Base-by-base conservation (phyloP, 2,113 vertebrate genomes). In the Dromaius novaehollandiae region DNA sequence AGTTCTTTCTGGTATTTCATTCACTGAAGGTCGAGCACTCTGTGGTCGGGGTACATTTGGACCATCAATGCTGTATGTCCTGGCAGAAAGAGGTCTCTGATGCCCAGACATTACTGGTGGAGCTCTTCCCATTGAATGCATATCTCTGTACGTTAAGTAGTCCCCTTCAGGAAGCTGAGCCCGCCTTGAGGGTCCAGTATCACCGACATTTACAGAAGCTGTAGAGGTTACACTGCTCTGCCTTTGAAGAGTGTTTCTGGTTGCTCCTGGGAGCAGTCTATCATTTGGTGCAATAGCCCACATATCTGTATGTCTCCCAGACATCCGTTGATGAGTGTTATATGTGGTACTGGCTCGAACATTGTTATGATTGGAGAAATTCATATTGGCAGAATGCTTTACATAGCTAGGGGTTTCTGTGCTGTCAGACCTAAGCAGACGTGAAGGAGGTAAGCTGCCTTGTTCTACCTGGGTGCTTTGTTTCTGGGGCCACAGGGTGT, bases 341-440 rank as follows among this genome's bases (percentile, higher is more conserved):
- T 99, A 99, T 7, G 98, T 97, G 73, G 98, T 90, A 2, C 82
- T 98, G 78, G 98, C 97, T 82, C 98, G 96, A 71, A 99, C 98
- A 46, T 99, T 99, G 91, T 99, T 99, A 73, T 99, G 99, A 92
- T 99, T 99, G 81, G 99, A 99, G 84, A 98, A 99, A 98, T 99
- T 99, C 98, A 99, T 99, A 96, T 99, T 99, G 95, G 99, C 99
- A 82, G 99, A 98, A 97, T 99, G 99, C 94, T 98, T 98, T n/a
- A 86, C 12, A 0, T 98, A 98, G 92, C n/a, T 96, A 38, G 97
- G 96, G 32, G 68, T 92, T 94, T 99, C 98, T 53, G 96, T 66
- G 30, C 98, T 98, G n/a, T 98, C 98, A 80, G 98, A 98, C 61
- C 97, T 96, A 61, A 97, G 97, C 82, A 98, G 96, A 46, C 96